Conservation (phyloP, 2,888 invertebrate species). For the Nowickia ferox region DNA sequence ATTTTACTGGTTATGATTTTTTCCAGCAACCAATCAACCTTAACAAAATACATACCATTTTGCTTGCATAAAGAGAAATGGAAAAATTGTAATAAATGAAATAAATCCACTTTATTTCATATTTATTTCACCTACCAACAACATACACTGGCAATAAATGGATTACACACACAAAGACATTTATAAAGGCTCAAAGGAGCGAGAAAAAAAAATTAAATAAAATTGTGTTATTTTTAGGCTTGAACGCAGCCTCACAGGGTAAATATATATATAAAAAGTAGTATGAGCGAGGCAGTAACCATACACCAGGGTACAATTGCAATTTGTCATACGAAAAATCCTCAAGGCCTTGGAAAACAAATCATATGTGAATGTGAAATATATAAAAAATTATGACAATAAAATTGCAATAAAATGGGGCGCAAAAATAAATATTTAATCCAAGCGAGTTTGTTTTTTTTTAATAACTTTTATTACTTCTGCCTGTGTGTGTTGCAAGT, state of each 20-base stretch:
- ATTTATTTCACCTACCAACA: slow-evolving; percentile 3
- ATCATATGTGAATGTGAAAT: slow-evolving; percentile 30
- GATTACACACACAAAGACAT: slow-evolving; percentile 2
- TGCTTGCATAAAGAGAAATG: background rate
- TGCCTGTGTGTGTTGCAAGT: background rate
- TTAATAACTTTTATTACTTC: background rate
- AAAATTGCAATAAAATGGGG: background rate
- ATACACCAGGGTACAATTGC: slow-evolving; percentile 11
- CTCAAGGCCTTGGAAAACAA: slow-evolving; percentile 43
- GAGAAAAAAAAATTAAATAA: background rate
- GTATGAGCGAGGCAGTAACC: background rate
- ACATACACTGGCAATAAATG: slow-evolving; percentile 4
- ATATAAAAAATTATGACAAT: background rate
- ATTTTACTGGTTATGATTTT: background rate
- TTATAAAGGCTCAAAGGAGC: background rate
- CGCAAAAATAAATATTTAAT: background rate
- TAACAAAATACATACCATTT: slow-evolving; percentile 42
- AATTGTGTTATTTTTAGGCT: background rate
- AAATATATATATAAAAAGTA: background rate
- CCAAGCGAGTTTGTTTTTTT: background rate
- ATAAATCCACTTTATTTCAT: slow-evolving; percentile 36
- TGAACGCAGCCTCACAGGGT: background rate
- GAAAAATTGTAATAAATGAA: slow-evolving; percentile 1
- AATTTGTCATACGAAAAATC: slow-evolving; percentile 53
- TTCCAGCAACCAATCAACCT: slow-evolving; percentile 19